Evolutionary conservation across 2,888 invertebrate species (phyloP).

Genomic region (Dicycla oo): DNA sequence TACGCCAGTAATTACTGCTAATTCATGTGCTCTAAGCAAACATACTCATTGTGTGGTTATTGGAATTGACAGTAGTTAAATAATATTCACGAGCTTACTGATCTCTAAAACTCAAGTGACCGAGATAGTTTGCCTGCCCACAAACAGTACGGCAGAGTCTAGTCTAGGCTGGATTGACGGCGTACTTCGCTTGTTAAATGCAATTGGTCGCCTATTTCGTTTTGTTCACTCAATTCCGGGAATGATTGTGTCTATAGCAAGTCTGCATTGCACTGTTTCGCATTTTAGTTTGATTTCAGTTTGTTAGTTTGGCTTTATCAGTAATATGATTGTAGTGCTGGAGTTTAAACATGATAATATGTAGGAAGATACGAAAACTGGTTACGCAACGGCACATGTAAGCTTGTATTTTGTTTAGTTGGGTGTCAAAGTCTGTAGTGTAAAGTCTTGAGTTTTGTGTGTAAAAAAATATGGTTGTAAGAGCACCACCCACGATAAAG

Average conservation of each 20-base stretch:
- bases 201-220: conserved; percentile 44
- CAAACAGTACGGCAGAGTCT: conserved; percentile 24
- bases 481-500: not conserved
- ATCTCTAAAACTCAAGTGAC: conserved; percentile 4
- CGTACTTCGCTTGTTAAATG: conserved; percentile 41
- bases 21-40: not conserved
- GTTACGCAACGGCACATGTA: not conserved
- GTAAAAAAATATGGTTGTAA: not conserved
- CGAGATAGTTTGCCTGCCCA: conserved; percentile 16
- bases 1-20: not conserved
- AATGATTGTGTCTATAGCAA: conserved; percentile 28
- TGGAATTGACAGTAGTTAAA: not conserved
- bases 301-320: conserved; percentile 26
- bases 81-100: not conserved
- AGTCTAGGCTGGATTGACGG: conserved; percentile 35
- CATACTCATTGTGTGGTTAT: not conserved
- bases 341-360: not conserved
- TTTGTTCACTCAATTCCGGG: conserved; percentile 39
- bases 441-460: not conserved
- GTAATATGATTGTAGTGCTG: not conserved
- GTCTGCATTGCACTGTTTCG: conserved; percentile 35
- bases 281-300: conserved; percentile 13
- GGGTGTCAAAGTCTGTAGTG: too few species aligned
- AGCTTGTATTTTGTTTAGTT: not conserved
- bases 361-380: not conserved